phyloP scores from a whole-genome alignment of 1,140 invertebrate genomes.

The Thereuonema tuberculata region DNA sequence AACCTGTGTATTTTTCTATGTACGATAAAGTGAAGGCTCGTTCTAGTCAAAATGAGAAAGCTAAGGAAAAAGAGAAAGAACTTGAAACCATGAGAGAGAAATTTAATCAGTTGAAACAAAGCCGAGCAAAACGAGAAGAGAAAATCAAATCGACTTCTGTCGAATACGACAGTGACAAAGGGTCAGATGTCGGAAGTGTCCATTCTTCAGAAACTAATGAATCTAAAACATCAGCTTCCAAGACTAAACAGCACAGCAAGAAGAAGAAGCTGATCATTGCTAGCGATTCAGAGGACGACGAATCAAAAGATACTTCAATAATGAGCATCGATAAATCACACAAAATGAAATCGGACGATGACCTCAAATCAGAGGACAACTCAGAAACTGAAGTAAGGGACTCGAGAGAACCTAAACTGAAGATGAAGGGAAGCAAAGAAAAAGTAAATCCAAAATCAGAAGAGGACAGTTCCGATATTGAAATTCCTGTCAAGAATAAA shows the following conservation, averaged over 20 bases:
- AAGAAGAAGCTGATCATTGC: conserved; percentile 20
- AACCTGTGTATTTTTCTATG: conserved; percentile 88
- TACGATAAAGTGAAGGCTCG: conserved; percentile 95
- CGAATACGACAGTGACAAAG: conserved; percentile 45
- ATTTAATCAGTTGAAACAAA: conserved; percentile 74
- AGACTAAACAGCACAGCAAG: conserved; percentile 16
- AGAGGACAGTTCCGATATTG: conserved; percentile 14
- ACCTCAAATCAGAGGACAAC: conserved; percentile 9
- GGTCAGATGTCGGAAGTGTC: conserved; percentile 14
- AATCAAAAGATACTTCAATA: conserved; percentile 14
- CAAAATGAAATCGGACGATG: conserved; percentile 30
- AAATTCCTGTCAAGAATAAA: conserved; percentile 11
- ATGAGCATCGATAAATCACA: not conserved
- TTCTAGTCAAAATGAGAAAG: conserved; percentile 42
- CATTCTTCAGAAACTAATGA: conserved; percentile 12
- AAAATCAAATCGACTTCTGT: conserved; percentile 75
- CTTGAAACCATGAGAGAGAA: conserved; percentile 76
- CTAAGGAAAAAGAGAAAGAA: conserved; percentile 58
- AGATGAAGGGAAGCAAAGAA: conserved; percentile 16
- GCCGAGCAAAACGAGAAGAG: conserved; percentile 54
- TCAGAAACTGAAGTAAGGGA: conserved; percentile 16
- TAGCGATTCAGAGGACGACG: conserved; percentile 16
- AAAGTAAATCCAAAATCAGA: conserved; percentile 13
- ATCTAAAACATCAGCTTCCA: conserved; percentile 13
- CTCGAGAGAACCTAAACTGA: not conserved